Evolutionary conservation across 2,888 invertebrate species (phyloP).

Genomic region (Seladonia tumulorum): DNA sequence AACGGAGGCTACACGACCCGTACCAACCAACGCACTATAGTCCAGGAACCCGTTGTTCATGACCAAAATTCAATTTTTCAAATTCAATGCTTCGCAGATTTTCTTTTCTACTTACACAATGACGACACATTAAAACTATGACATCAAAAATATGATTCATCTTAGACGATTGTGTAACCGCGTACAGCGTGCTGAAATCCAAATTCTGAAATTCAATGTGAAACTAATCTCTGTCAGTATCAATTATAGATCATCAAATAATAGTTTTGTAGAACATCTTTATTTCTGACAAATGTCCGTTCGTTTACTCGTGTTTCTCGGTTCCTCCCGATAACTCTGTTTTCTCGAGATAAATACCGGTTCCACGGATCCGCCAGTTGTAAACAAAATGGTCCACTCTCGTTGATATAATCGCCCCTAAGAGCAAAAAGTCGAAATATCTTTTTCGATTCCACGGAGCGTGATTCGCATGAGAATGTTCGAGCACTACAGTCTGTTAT

Average conservation of each 20-base stretch:
- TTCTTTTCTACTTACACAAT: too few species aligned
- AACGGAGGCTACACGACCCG: not conserved
- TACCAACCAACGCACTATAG: not conserved
- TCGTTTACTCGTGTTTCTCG: constrained; percentile 15
- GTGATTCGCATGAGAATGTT: not conserved
- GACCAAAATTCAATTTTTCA: too few species aligned
- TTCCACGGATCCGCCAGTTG: not conserved
- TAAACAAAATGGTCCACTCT: not conserved
- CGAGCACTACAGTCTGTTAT: not conserved
- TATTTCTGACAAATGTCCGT: not conserved
- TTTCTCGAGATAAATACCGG: constrained; percentile 21
- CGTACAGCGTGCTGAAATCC: too few species aligned
- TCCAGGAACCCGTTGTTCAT: too few species aligned
- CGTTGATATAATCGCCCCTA: not conserved
- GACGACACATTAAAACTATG: too few species aligned
- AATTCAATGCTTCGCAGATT: not conserved
- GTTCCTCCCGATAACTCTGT: constrained; percentile 31
- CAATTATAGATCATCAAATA: too few species aligned
- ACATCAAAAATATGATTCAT: too few species aligned
- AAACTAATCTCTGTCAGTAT: too few species aligned
- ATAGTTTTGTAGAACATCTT: too few species aligned
- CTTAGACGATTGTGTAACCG: too few species aligned
- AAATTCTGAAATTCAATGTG: too few species aligned
- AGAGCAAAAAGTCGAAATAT: not conserved
- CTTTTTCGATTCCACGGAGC: not conserved